Base-by-base conservation (phyloP, 2,113 vertebrate species). In the Anser cygnoides region DNA sequence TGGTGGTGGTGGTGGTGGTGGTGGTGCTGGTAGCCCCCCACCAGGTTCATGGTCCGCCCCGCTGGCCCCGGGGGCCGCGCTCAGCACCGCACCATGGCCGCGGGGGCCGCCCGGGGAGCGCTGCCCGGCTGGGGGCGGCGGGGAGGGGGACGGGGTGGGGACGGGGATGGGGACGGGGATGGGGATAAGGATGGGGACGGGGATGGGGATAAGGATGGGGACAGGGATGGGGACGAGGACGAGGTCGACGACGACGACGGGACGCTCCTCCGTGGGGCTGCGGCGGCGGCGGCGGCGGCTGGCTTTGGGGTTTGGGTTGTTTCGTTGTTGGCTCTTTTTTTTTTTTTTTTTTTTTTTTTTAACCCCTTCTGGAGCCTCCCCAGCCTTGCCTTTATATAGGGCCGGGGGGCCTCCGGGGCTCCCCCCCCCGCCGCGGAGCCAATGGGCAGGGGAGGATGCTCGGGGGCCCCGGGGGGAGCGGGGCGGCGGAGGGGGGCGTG, bases 11-110 rank as follows among this genome's bases (percentile, higher is more conserved):
- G 99, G 91, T 98, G 98, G 94, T 99, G 98, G 93, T 97, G 93
- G 50, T 97, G 98, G 80, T 97, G 98, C 96, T 99, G 98, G 97
- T 99, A 99, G 94, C 99, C 97, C 94, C 99, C 99, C 94, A 99
- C 99, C 67, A 99, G 98, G 98, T 99, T 99, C 99, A 99, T 99
- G 95, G 95, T 97, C 96, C 78, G 65, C 86, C 74, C 83, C 37
- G 75, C 58, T 72, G 89, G 96, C 76, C 89, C 87, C 92, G 66
- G 71, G 94, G 91, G 96, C 97, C 91, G 76, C 33, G 90, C 93
- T 97, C 94, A 96, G 70, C 87, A 95, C 80, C 93, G 75, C 90
- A 70, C 65, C 93, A 87, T 93, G 96, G 94, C 90, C 87, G 71
- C 25, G 73, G 84, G 54, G 65, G 44, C 72, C 76, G 87, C 84